Evolutionary conservation across 2,113 vertebrate species (phyloP).

Genomic region (Trogon melanurus): DNA sequence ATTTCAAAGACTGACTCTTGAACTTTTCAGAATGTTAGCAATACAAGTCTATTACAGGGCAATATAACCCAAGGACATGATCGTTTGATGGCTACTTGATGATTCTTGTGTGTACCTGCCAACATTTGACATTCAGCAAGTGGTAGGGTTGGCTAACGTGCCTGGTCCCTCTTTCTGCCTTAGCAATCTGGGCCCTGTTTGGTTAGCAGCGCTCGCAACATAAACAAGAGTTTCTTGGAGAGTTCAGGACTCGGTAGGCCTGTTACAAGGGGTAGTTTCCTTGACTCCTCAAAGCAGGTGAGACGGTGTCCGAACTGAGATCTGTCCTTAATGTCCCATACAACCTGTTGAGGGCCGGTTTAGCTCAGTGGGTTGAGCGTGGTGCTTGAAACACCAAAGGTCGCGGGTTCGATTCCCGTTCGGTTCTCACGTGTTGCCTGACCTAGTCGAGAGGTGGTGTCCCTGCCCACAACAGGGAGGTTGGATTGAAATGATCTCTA

Average conservation of each 20-base stretch:
- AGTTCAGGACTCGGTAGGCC: accelerated
- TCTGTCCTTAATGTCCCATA: background rate
- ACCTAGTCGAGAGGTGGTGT: too few species aligned
- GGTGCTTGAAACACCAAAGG: too few species aligned
- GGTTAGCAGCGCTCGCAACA: background rate
- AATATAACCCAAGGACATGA: background rate
- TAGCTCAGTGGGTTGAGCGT: too few species aligned
- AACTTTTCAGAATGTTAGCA: background rate
- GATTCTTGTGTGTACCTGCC: background rate
- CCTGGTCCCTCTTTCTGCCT: background rate
- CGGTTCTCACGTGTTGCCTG: too few species aligned
- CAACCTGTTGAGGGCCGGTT: too few species aligned
- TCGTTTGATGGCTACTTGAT: background rate
- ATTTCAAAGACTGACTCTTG: background rate
- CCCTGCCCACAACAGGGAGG: too few species aligned
- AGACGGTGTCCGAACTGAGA: background rate
- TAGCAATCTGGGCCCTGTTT: background rate
- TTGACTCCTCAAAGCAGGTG: background rate
- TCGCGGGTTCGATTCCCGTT: too few species aligned
- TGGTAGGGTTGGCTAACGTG: background rate
- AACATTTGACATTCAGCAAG: background rate
- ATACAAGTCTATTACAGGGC: background rate
- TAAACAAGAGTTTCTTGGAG: background rate
- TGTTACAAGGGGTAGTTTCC: background rate
- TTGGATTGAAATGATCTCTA: too few species aligned